Evolutionary conservation across 2,888 invertebrate species (phyloP), one percentile per base, ranked within the genome.

Genomic region (Drosophila merina): DNA sequence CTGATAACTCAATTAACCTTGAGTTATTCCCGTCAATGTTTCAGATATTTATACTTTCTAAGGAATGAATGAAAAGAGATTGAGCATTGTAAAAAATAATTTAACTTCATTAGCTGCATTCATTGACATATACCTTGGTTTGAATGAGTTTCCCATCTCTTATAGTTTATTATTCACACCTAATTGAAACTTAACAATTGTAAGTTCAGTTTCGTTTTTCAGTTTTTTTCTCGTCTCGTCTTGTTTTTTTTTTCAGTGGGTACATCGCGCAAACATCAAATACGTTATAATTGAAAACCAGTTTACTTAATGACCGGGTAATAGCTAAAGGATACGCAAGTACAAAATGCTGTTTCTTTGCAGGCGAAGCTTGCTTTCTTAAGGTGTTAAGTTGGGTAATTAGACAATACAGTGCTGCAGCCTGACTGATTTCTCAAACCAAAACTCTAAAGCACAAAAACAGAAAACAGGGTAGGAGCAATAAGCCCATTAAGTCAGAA

Each of bases 21-120:
- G 28, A 28, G 28, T 28, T 4, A 6, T 6, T 28, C 28, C 5
- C 28, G 28, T 28, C 6, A 6, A 5, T 28, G 28, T 6, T 6
- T 28, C 28, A 28, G 28, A 28, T 28, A 5, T 5, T 28, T 28
- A 28, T 28, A 28, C 6, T 28, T 28, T 6, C 6, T 28, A 28
- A 28, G 28, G 28, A 6, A 28, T 28, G 30, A 47, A 44, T 42
- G 66, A 60, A 59, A 64, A 62, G 62, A 70, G 69, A 58, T 71
- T 62, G 38, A 55, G 54, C 40, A 74, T 73, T 55, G 64, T 48
- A 38, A 55, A 26, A 71, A 75, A 78, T 74, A 75, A 68, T 88
- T 81, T 74, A 78, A 62, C 73, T 73, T 88, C 81, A 86, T 88
- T 81, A 85, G 87, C 75, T 76, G 74, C 85, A 81, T 86, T 86